Conservation (phyloP, 2,888 invertebrate genomes). For the Andrena fulva region DNA sequence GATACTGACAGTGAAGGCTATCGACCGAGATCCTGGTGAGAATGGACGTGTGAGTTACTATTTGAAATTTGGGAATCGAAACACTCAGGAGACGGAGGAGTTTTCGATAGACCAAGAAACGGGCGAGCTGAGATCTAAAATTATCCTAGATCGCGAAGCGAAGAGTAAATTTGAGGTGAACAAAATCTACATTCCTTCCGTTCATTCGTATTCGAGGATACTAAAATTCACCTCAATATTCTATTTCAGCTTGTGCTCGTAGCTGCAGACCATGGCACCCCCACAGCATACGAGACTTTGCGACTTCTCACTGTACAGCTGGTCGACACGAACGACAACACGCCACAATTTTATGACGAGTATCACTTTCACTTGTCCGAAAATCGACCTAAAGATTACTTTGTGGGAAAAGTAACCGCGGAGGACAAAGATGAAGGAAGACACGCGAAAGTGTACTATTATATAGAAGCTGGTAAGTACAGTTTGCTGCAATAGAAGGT, state of each 20-base stretch:
- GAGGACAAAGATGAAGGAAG: constrained; percentile 92
- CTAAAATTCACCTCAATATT: constrained; percentile 30
- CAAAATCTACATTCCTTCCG: not conserved
- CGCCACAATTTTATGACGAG: constrained; percentile 90
- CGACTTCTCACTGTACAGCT: constrained; percentile 91
- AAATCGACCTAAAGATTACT: constrained; percentile 86
- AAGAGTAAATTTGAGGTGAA: constrained; percentile 88
- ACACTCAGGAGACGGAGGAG: constrained; percentile 92
- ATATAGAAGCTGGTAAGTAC: constrained; percentile 87
- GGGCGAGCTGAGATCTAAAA: constrained; percentile 93
- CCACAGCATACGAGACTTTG: constrained; percentile 92
- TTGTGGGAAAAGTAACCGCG: constrained; percentile 89
- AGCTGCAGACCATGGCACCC: constrained; percentile 93
- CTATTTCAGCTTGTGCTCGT: constrained; percentile 90
- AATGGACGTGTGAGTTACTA: constrained; percentile 95
- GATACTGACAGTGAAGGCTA: constrained; percentile 93
- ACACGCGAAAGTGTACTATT: constrained; percentile 93
- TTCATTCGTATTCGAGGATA: not conserved
- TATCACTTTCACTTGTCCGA: constrained; percentile 91
- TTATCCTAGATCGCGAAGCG: constrained; percentile 91
- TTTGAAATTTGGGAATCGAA: constrained; percentile 91
- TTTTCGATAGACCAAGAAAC: constrained; percentile 92
- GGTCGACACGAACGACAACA: constrained; percentile 93
- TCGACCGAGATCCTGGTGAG: constrained; percentile 92
- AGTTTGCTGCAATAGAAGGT: not conserved